Conservation (phyloP, 2,113 vertebrate species). For the Rutilus rutilus region DNA sequence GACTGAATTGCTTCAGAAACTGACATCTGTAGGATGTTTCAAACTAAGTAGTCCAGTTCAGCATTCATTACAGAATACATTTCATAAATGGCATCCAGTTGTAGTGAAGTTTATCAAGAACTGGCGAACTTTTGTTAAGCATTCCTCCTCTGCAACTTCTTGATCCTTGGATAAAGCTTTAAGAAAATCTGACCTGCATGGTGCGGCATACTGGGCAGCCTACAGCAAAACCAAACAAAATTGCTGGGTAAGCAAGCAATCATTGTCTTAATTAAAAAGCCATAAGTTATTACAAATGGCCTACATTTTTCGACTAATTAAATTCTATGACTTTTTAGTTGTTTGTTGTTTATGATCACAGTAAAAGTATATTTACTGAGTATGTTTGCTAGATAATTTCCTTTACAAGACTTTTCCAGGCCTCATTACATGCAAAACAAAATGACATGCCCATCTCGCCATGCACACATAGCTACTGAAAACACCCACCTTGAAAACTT, state of each 20-base stretch:
- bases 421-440: neutral
- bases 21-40: constrained; percentile 44
- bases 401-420: neutral
- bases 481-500: constrained; percentile 84
- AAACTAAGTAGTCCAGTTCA: constrained; percentile 91
- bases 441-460: neutral
- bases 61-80: constrained; percentile 90
- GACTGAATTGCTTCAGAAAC: neutral
- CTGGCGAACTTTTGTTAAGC: constrained; percentile 84
- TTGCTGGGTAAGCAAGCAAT: neutral
- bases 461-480: neutral
- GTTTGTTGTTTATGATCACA: neutral
- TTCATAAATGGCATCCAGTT: constrained; percentile 90
- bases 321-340: neutral
- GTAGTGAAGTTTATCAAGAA: constrained; percentile 85
- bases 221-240: constrained; percentile 59
- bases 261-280: neutral
- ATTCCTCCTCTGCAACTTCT: constrained; percentile 88
- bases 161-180: constrained; percentile 93
- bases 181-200: constrained; percentile 89
- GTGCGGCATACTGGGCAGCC: constrained; percentile 85
- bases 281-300: neutral
- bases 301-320: too few species aligned
- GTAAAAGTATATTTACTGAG: neutral
- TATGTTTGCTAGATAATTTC: neutral